Evolutionary conservation across 92 coral and sea anemone species (phyloP).

Genomic region (Parazoanthus atlanticus): DNA sequence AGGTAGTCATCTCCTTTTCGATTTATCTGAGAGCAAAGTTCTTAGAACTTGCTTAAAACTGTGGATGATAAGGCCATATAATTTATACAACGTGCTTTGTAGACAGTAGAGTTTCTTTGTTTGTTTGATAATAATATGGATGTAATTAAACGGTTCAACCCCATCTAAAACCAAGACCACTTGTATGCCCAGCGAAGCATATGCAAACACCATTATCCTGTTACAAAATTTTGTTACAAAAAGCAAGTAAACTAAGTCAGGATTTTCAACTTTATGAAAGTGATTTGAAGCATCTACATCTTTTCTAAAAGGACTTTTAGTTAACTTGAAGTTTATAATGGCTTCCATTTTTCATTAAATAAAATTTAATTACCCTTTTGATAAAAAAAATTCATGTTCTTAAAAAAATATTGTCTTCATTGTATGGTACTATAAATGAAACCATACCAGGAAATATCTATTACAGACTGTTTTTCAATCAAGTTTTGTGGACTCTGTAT

Average conservation of each 20-base stretch:
- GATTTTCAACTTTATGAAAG: not conserved
- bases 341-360: not conserved
- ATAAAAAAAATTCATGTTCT: no score
- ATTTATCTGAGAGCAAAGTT: not conserved
- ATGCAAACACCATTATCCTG: not conserved
- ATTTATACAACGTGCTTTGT: not conserved
- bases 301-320: no score
- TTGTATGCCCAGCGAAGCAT: not conserved
- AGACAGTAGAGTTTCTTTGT: not conserved
- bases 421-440: no score
- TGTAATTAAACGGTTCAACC: conserved; percentile 5
- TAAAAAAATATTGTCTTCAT: no score
- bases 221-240: conserved; percentile 14
- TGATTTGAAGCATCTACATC: no score
- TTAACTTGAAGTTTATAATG: not conserved
- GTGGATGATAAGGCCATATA: not conserved
- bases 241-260: not conserved
- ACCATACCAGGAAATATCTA: no score
- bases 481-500: no score
- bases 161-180: not conserved
- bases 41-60: not conserved
- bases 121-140: not conserved
- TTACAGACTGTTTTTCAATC: no score
- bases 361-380: no score
- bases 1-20: not conserved